Conservation (phyloP, 2,797 vertebrate genomes). For the Alfaro cultratus region DNA sequence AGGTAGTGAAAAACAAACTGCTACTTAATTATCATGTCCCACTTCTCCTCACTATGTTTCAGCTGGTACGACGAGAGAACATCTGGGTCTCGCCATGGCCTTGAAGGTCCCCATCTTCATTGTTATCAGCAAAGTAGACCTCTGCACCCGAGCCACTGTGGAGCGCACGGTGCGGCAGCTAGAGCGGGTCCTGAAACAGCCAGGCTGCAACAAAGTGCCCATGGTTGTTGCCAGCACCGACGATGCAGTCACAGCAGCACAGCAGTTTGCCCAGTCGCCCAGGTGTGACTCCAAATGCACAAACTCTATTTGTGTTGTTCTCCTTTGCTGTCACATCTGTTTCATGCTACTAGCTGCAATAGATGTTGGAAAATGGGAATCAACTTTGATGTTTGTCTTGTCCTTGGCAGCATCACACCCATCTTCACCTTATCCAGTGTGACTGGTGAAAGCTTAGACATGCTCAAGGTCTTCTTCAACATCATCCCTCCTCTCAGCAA, state of each 20-base stretch:
- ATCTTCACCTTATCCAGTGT: slow-evolving; percentile 97
- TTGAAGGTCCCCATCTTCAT: slow-evolving; percentile 98
- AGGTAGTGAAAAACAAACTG: background rate
- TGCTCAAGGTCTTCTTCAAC: slow-evolving; percentile 97
- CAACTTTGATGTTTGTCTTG: background rate
- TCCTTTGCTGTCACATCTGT: background rate
- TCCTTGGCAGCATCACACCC: slow-evolving; percentile 87
- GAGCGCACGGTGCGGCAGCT: slow-evolving; percentile 95
- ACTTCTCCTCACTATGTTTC: slow-evolving; percentile 15
- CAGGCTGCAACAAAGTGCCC: slow-evolving; percentile 97
- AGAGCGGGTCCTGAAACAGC: slow-evolving; percentile 93
- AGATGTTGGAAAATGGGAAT: background rate
- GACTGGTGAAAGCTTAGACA: slow-evolving; percentile 92
- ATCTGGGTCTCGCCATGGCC: slow-evolving; percentile 96
- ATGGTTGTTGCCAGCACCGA: slow-evolving; percentile 89
- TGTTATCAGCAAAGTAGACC: slow-evolving; percentile 97
- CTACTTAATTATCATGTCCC: background rate
- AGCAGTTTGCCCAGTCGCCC: slow-evolving; percentile 93
- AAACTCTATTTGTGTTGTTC: background rate
- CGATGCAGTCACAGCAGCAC: slow-evolving; percentile 95
- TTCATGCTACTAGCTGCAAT: background rate
- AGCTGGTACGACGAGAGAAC: slow-evolving; percentile 96
- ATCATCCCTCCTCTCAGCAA: slow-evolving; percentile 98
- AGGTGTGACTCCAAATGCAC: slow-evolving; percentile 51
- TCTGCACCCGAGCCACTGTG: slow-evolving; percentile 89